Evolutionary conservation across 2,113 vertebrate species (phyloP).

Genomic region (Solea senegalensis): DNA sequence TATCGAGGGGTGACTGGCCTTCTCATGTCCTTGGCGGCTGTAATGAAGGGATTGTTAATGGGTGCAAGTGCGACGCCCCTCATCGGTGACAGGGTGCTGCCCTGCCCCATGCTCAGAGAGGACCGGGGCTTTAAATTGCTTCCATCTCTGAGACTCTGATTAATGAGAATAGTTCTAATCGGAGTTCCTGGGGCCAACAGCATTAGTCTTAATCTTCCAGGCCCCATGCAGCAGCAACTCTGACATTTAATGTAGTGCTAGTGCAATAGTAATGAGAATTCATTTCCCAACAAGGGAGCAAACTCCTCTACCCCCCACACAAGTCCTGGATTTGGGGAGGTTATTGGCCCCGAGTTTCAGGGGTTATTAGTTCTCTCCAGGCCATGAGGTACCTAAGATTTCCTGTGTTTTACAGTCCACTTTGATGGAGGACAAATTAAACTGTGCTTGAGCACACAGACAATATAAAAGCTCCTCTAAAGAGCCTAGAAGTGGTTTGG

Average conservation of each 20-base stretch:
- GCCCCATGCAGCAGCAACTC: constrained; percentile 74
- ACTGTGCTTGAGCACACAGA: constrained; percentile 52
- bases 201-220: constrained; percentile 83
- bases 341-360: constrained; percentile 71
- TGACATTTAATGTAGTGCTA: constrained; percentile 83
- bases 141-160: constrained; percentile 79
- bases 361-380: constrained; percentile 76
- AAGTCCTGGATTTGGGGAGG: constrained; percentile 63
- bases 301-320: constrained; percentile 53
- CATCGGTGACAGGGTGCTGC: constrained; percentile 71
- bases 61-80: constrained; percentile 62
- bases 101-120: constrained; percentile 76
- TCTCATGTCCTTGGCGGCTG: constrained; percentile 72
- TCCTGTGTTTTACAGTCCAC: constrained; percentile 65
- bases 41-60: constrained; percentile 74
- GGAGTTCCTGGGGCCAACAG: constrained; percentile 80
- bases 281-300: constrained; percentile 68
- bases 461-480: constrained; percentile 47
- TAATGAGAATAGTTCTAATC: constrained; percentile 84
- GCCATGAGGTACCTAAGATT: constrained; percentile 74
- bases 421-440: constrained; percentile 59
- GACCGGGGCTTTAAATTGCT: constrained; percentile 79
- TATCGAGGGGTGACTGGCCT: constrained; percentile 64
- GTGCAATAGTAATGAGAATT: constrained; percentile 81
- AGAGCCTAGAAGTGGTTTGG: constrained; percentile 12